Base-by-base conservation (phyloP, 2,113 vertebrate species). In the Phaethornis superciliosus region DNA sequence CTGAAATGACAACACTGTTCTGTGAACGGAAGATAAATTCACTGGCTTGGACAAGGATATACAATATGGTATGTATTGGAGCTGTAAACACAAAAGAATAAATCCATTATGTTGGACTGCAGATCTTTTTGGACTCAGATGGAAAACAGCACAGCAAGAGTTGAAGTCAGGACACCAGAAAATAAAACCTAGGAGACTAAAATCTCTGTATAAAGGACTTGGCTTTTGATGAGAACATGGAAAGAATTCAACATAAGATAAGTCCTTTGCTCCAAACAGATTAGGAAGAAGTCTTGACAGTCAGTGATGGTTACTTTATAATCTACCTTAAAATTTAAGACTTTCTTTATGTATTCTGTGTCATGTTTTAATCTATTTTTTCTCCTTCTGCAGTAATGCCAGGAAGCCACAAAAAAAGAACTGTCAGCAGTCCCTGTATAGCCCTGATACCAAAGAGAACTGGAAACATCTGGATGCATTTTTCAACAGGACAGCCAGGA, bases 131-230 rank as follows among this genome's bases (percentile, higher is more conserved):
- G 92, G 77, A 89, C 78, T 92, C 80, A 65, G 92, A 94, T 63
- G 74, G 85, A 94, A 95, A 93, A 94, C 10, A 70, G 89, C 82
- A 94, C 93, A 96, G 82, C 91, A 95, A 85, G 69, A 95, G 96
- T 96, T 96, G 89, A 96, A 96, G 81, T 95, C 91, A 95, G 96
- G 95, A 96, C 95, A 95, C 81, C 52, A 94, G 77, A 72, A 81
- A 79, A 85, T 51, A 95, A 92, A 93, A 81, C 55, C 77, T 75
- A 79, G 71, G 71, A 94, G 79, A 81, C 44, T 85, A 15, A 74
- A 94, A 64, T 77, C 47, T 85, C 71, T 83, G 85, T 81, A 74
- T 70, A 82, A 95, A 89, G 42, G 85, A 85, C 64, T 94, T 96
- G 94, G 94, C 91, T 85, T 95, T 85, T 90, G 71, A 78, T 78